Conservation (phyloP, 2,888 invertebrate genomes). For the Polylopha cassiicola region DNA sequence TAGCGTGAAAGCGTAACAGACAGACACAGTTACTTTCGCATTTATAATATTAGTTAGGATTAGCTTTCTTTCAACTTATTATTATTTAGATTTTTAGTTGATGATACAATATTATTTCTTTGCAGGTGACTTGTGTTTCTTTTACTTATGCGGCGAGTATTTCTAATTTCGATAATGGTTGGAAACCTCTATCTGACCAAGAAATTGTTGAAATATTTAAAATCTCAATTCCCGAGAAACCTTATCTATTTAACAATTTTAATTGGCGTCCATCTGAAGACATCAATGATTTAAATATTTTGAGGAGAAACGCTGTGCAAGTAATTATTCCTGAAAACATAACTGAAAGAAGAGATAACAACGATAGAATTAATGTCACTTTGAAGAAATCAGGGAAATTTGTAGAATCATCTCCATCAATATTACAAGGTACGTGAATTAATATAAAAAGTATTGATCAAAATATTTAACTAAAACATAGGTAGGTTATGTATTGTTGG, state of each 20-base stretch:
- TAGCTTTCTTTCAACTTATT: slow-evolving; percentile 17
- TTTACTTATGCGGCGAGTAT: slow-evolving; percentile 12
- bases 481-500: too few relatives aligned
- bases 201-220: slow-evolving; percentile 27
- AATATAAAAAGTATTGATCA: too few relatives aligned
- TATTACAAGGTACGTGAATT: too few relatives aligned
- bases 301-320: not conserved
- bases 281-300: not conserved
- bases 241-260: too few relatives aligned
- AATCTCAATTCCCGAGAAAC: slow-evolving; percentile 8
- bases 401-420: too few relatives aligned
- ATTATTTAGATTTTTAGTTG: too few relatives aligned
- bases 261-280: slow-evolving; percentile 4
- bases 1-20: too few relatives aligned
- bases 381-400: too few relatives aligned
- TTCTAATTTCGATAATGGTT: slow-evolving; percentile 25
- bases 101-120: too few relatives aligned
- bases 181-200: slow-evolving; percentile 33
- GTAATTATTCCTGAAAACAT: slow-evolving; percentile 1
- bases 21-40: too few relatives aligned
- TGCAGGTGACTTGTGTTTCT: not conserved
- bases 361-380: not conserved
- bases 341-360: not conserved
- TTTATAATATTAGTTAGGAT: slow-evolving; percentile 9
- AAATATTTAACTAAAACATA: too few relatives aligned